Evolutionary conservation across 2,113 vertebrate species (phyloP), one percentile per base, ranked within the genome.

Genomic region (Thryonomys swinderianus): DNA sequence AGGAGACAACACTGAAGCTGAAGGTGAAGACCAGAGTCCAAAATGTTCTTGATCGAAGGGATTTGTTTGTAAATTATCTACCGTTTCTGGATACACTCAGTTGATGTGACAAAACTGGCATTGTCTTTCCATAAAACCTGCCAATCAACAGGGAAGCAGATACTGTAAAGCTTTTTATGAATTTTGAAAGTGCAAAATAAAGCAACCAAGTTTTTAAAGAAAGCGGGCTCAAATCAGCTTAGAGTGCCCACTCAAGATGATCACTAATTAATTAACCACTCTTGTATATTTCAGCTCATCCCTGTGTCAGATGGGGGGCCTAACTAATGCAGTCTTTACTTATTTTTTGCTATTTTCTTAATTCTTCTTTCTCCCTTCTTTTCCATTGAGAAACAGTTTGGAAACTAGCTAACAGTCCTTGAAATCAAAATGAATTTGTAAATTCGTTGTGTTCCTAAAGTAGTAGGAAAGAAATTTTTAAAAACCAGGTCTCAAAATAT

Each of bases 361-460:
- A 2, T 85, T 90, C 59, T 55, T 80, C 37, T 62, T 14, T 7
- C 18, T 80, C 21, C 55, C 94, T 66, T 11, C 92, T 92, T 90
- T 96, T 95, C 76, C 94, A 94, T 95, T 78, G 94, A 93, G 95
- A 93, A 87, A 91, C 85, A 85, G 95, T 96, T 96, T 96, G 96
- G 96, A 93, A 78, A 96, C 96, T 94, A 88, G 92, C 93, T 45
- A 91, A 96, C 51, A 88, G 69, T 88, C 51, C 85, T 96, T 84
- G 57, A 87, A 97, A 95, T 81, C 53, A 74, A 95, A 85, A 48
- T 93, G 80, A 93, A 89, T 93, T 97, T 93, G 85, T 84, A 42
- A 91, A 84, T 87, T 25, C 64, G 93, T 90, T 81, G 71, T 91
- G 86, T 6, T 27, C 34, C 95, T 96, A 85, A 97, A 97, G 95